Evolutionary conservation across 2,113 vertebrate species (phyloP).

Genomic region (Sigmodon hispidus): DNA sequence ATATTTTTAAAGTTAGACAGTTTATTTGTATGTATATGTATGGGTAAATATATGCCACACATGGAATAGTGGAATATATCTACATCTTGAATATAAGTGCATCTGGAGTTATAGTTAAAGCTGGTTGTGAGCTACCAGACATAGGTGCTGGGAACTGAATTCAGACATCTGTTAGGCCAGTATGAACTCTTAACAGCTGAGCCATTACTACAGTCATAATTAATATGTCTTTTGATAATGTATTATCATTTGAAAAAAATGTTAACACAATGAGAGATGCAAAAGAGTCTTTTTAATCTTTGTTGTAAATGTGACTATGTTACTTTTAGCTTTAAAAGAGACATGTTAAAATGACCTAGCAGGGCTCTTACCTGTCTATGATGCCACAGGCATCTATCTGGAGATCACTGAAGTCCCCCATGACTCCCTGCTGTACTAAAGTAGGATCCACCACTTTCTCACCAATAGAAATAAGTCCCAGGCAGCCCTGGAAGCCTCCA

Average conservation of each 20-base stretch:
- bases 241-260: not conserved
- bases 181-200: not conserved
- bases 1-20: not conserved
- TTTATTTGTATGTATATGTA: not conserved
- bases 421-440: conserved; percentile 89
- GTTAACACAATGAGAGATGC: not conserved
- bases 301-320: not conserved
- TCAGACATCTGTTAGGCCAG: not conserved
- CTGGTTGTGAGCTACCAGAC: not conserved
- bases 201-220: not conserved
- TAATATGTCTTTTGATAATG: not conserved
- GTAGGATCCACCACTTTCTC: conserved; percentile 89
- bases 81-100: too few relatives aligned
- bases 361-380: conserved; percentile 90
- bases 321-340: not conserved
- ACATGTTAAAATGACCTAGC: not conserved
- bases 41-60: not conserved
- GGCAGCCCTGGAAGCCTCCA: conserved; percentile 92
- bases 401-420: conserved; percentile 92
- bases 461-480: conserved; percentile 89
- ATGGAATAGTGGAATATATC: not conserved
- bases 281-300: not conserved
- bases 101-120: not conserved
- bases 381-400: conserved; percentile 95
- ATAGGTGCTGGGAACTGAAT: not conserved